Evolutionary conservation across 1,140 invertebrate genomes (phyloP).

Genomic region (Hyles vespertilio): DNA sequence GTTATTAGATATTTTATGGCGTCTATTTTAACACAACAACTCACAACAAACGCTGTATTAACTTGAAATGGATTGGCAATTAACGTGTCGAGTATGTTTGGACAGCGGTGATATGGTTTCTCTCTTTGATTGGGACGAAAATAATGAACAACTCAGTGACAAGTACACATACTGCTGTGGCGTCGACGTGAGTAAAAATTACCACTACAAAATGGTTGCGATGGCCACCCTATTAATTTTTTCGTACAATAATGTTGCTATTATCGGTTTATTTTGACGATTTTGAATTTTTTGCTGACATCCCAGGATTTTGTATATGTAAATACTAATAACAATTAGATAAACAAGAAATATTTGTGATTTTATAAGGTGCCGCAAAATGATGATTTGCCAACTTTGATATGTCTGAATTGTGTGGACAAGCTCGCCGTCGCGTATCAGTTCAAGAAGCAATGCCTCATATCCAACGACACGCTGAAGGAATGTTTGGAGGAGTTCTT

Average conservation of each 20-base stretch:
- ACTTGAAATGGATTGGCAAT: slow-evolving; percentile 74
- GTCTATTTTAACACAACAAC: background rate
- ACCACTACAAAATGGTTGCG: slow-evolving; percentile 68
- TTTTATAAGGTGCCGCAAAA: slow-evolving; percentile 5
- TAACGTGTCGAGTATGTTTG: slow-evolving; percentile 77
- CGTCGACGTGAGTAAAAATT: slow-evolving; percentile 72
- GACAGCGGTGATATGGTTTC: slow-evolving; percentile 74
- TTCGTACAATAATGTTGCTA: slow-evolving; percentile 70
- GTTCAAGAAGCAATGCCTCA: slow-evolving; percentile 70
- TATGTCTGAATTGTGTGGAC: slow-evolving; percentile 71
- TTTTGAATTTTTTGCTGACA: slow-evolving; percentile 64
- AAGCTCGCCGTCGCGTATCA: slow-evolving; percentile 67
- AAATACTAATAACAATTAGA: slow-evolving; percentile 1
- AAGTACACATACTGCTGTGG: slow-evolving; percentile 76
- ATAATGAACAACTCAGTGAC: slow-evolving; percentile 76
- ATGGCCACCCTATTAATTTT: slow-evolving; percentile 72
- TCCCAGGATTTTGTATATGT: slow-evolving; percentile 35
- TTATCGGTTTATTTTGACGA: slow-evolving; percentile 50
- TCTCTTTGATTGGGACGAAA: slow-evolving; percentile 75
- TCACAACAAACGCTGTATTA: too few relatives aligned
- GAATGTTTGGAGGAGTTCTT: slow-evolving; percentile 69
- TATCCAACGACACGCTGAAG: slow-evolving; percentile 67
- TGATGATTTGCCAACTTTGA: slow-evolving; percentile 68
- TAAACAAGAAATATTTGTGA: slow-evolving; percentile 2
- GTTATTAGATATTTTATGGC: background rate